These are phyloP conservation scores for Drosophila lacicola DNA, from an alignment of 2,888 invertebrate species.

Conservation along the genomic window DNA sequence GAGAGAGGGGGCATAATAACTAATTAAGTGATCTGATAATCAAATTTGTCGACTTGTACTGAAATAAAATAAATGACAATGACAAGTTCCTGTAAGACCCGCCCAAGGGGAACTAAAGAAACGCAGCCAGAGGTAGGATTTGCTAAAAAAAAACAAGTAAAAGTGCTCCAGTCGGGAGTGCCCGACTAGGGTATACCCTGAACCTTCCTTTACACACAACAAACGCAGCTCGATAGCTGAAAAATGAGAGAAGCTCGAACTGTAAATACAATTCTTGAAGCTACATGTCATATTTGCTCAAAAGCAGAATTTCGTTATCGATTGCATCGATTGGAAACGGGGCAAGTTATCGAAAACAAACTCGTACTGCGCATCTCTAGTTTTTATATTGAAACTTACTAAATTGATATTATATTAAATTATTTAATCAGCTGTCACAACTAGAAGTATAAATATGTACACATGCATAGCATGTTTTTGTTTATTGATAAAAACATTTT, in stretches of 20 bases:
- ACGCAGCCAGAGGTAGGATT: not conserved
- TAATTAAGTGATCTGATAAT: conserved; percentile 63
- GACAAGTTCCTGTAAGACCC: conserved; percentile 21
- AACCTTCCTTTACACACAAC: too few relatives aligned
- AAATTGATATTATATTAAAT: conserved; percentile 25
- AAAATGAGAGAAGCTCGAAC: too few relatives aligned
- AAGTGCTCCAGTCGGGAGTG: too few relatives aligned
- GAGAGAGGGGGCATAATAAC: conserved; percentile 37
- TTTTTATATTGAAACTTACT: conserved; percentile 11
- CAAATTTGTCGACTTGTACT: conserved; percentile 51
- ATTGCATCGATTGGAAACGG: too few relatives aligned
- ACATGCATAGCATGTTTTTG: not conserved
- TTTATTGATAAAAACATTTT: conserved; percentile 14
- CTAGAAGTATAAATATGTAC: conserved; percentile 1
- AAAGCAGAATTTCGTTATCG: too few relatives aligned
- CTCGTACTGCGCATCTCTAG: too few relatives aligned
- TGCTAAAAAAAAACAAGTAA: too few relatives aligned
- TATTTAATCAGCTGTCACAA: conserved; percentile 10
- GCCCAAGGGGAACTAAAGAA: not conserved
- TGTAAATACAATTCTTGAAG: too few relatives aligned
- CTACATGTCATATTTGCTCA: too few relatives aligned
- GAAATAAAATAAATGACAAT: conserved; percentile 28
- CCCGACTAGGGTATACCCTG: too few relatives aligned
- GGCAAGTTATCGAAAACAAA: too few relatives aligned
- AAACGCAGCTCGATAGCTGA: too few relatives aligned